Evolutionary conservation across 1,140 invertebrate species (phyloP), one percentile per base, ranked within the genome.

Genomic region (Galleria mellonella): DNA sequence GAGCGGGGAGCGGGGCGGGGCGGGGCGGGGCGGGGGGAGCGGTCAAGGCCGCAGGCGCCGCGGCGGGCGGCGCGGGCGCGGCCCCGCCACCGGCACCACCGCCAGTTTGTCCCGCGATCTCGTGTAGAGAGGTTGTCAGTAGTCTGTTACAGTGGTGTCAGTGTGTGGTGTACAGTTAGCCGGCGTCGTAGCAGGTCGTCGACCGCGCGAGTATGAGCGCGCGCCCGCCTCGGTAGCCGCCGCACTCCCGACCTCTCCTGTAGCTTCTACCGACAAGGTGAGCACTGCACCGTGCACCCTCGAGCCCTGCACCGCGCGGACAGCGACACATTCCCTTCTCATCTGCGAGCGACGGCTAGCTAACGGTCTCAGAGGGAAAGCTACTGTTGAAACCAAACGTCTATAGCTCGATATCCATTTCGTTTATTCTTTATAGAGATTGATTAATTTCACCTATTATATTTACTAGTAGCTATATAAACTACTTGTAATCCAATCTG

Each of bases 21-120:
- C 6, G 37, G 35, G 4, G 39, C 4, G 45, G 9, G 15, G 35
- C 17, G 45, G n/a, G 38, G 56, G 52, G 54, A 67, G 69, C 71
- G 68, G 73, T 77, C 72, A 75, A 77, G 74, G 74, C 71, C 74
- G 66, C 62, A 51, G 61, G 68, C 70, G 72, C 63, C 65, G 62
- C 72, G 67, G 65, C 62, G 62, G 32, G 51, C 46, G 43, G 48
- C 46, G 33, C 53, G 51, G 39, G 28, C 27, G 45, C 51, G 51
- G 43, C 31, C 4, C 33, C 5, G 1, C 33, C 9, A 12, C 15
- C 32, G 32, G 13, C 33, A 14, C 12, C 6, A 14, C 12, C 33
- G 35, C 51, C 62, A 75, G 76, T 76, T 43, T 37, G 57, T 45
- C 47, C 56, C 48, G 61, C 47, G 51, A 42, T 47, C 47, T 42